Conservation (phyloP, 2,888 invertebrate species). For the Neria commutata region DNA sequence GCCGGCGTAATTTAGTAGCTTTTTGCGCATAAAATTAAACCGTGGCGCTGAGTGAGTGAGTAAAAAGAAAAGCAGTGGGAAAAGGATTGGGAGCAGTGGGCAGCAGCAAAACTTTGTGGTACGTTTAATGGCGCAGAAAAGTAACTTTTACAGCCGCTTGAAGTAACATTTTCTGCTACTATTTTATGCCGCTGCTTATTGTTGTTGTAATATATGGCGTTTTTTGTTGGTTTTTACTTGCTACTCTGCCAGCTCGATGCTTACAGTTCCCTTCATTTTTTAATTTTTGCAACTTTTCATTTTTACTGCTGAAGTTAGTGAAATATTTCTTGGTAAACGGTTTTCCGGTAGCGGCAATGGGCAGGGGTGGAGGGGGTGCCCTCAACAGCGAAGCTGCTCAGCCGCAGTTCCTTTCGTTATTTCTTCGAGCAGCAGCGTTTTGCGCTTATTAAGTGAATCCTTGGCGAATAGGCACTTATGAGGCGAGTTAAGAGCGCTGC, state of each 20-base stretch:
- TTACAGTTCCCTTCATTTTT: constrained; percentile 34
- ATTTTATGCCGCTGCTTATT: neutral
- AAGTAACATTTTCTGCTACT: neutral
- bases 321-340: constrained; percentile 30
- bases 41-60: too few relatives aligned
- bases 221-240: neutral
- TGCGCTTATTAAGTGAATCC: constrained; percentile 36
- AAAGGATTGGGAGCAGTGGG: too few relatives aligned
- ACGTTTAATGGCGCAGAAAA: constrained; percentile 6
- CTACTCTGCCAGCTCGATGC: neutral
- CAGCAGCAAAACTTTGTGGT: constrained; percentile 11
- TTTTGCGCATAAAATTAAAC: neutral
- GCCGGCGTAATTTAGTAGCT: neutral
- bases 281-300: constrained; percentile 47
- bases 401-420: neutral
- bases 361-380: too few relatives aligned
- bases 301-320: constrained; percentile 50
- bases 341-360: neutral
- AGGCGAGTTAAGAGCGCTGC: neutral
- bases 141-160: neutral
- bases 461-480: constrained; percentile 7
- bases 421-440: constrained; percentile 10
- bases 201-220: neutral
- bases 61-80: too few relatives aligned
- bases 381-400: too few relatives aligned